Percentiles rank a stretch among this genome's conserved stretches.
These are phyloP conservation scores for Silurus meridionalis DNA, from an alignment of 2,113 vertebrate species.

Conservation along the genomic window DNA sequence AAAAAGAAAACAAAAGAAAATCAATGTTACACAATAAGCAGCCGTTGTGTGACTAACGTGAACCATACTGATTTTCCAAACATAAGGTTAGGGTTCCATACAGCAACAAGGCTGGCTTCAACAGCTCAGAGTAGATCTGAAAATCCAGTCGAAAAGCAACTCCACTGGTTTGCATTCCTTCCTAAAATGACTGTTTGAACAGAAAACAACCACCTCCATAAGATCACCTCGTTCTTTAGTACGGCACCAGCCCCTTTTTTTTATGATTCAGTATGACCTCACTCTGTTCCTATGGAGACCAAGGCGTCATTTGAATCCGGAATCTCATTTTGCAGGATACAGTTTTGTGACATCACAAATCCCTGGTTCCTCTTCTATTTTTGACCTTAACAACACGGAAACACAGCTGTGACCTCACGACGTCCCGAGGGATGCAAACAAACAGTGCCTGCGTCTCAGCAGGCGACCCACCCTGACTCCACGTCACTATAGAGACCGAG, in stretches of 20 bases:
- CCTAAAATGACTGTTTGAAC: background rate
- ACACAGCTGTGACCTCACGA: constrained; percentile 41
- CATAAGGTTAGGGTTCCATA: no score
- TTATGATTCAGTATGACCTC: constrained; percentile 34
- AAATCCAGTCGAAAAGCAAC: background rate
- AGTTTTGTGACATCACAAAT: constrained; percentile 6
- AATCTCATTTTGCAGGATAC: constrained; percentile 8
- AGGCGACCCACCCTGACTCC: constrained; percentile 35
- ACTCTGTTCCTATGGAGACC: constrained; percentile 21
- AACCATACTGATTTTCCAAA: background rate
- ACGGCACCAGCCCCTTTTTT: constrained; percentile 18
- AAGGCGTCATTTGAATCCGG: background rate
- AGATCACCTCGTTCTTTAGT: constrained; percentile 2
- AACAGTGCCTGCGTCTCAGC: constrained; percentile 25
- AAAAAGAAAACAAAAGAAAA: background rate
- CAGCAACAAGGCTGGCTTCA: background rate
- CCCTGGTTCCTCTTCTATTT: background rate
- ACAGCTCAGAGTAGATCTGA: background rate
- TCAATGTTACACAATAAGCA: constrained; percentile 21
- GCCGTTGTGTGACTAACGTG: constrained; percentile 1
- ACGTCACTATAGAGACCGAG: constrained; percentile 41
- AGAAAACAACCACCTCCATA: background rate
- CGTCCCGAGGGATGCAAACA: constrained; percentile 8
- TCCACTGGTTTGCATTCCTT: background rate
- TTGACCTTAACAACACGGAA: constrained; percentile 14